Base-by-base conservation (phyloP, 2,888 invertebrate species). In the Molorchus minor region DNA sequence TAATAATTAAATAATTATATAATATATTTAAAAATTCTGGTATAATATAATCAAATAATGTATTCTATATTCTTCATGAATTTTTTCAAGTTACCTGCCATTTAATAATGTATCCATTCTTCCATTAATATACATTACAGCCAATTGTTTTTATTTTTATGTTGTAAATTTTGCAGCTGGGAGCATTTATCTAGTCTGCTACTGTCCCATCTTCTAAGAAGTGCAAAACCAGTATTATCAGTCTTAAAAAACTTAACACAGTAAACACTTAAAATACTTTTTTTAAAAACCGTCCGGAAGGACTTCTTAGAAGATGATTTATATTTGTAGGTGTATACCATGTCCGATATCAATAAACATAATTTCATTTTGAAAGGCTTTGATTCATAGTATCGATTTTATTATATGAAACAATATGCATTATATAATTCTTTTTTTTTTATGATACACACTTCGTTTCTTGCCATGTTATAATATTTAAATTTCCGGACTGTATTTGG, bases 101-200 rank as follows among this genome's bases (percentile, higher is more conserved):
- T 25, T 25, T 16, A 36, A 20, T 8, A 43, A 51, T 49, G 17
- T 20, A 49, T n/a, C 17, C 36, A 44, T 35, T 45, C 33, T 35
- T 35, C 35, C 44, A 15, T 10, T 13, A 35, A 53, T 10, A 43
- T 43, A 10, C 17, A 8, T 43, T 43, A 13, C 36, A 16, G 21
- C 7, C n/a, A 2, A 19, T 12, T 20, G 25, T 38, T 30, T 5
- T 20, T 20, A 29, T 15, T 20, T 10, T 61, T 52, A 35, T 30
- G 41, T 49, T 13, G 13, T 12, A 38, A 55, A 46, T 33, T 30
- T 49, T 56, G 13, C 53, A 62, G 75, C 75, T 75, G 78, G 76
- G 77, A 76, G 77, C 71, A 69, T 63, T 70, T 73, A 71, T 80
- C 80, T 80, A 80, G 80, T 80, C 80, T 69, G 70, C 74, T 73